These are phyloP conservation scores for Alviniconcha strummeri DNA, from an alignment of 2,888 invertebrate genomes.

Conservation along the genomic window DNA sequence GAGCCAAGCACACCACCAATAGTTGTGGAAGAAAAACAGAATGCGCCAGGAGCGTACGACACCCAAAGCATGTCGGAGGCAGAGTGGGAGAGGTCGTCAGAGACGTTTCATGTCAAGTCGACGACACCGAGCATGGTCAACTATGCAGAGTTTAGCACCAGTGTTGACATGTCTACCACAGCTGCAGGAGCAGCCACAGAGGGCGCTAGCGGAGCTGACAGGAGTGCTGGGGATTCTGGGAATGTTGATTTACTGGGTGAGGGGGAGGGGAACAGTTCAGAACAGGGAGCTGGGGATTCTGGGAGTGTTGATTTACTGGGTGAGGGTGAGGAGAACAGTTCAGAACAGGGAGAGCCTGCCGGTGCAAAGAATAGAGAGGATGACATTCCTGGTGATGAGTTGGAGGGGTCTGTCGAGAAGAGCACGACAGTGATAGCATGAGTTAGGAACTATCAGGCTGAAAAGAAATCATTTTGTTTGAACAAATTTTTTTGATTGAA, in stretches of 20 bases:
- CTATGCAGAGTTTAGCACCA: constrained; percentile 53
- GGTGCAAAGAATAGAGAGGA: too few relatives aligned
- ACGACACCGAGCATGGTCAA: constrained; percentile 60
- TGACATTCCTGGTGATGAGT: too few relatives aligned
- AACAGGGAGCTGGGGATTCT: too few relatives aligned
- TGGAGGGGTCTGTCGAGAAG: too few relatives aligned
- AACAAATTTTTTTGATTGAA: too few relatives aligned
- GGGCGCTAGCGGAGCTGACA: not conserved
- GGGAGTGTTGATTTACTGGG: not conserved
- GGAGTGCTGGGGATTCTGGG: not conserved
- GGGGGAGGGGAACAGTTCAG: too few relatives aligned
- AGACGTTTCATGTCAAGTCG: constrained; percentile 42
- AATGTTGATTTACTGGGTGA: not conserved
- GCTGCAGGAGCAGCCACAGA: not conserved
- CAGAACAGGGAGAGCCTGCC: too few relatives aligned
- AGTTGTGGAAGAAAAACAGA: constrained; percentile 3
- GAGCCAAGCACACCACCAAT: constrained; percentile 19
- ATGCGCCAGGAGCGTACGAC: constrained; percentile 24
- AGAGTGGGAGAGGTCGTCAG: constrained; percentile 18
- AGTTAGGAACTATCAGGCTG: too few relatives aligned
- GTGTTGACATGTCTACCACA: constrained; percentile 39
- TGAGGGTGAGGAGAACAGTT: not conserved
- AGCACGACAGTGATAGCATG: too few relatives aligned
- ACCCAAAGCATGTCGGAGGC: not conserved
- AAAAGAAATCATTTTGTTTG: too few relatives aligned